Percentiles rank a stretch among this genome's conserved stretches.
phyloP scores from a whole-genome alignment of 2,113 vertebrate species.

The Stigmatopora nigra region DNA sequence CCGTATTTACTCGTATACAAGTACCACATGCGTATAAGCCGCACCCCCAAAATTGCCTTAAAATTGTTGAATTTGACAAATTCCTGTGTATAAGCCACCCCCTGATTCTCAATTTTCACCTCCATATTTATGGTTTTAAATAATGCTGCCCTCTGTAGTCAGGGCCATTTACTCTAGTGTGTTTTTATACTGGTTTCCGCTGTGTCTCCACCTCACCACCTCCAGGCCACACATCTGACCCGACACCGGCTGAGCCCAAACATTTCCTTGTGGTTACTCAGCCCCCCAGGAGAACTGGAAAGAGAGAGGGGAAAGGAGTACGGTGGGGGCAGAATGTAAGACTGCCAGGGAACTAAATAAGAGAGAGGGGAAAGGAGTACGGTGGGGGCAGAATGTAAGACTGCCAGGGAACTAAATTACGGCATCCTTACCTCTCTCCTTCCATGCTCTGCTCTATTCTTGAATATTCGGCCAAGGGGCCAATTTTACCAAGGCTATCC shows the following conservation, averaged over 20 bases:
- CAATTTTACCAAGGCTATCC: constrained; percentile 55
- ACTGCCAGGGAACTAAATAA: constrained; percentile 55
- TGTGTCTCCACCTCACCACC: constrained; percentile 64
- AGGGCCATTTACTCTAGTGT: constrained; percentile 51
- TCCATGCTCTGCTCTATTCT: constrained; percentile 51
- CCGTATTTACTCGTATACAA: too few relatives aligned
- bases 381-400: constrained; percentile 46
- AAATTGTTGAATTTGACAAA: too few relatives aligned
- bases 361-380: constrained; percentile 28
- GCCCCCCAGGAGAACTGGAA: constrained; percentile 56
- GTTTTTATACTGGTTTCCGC: constrained; percentile 64
- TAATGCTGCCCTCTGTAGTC: constrained; percentile 46
- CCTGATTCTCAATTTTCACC: too few relatives aligned
- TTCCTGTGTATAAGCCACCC: too few relatives aligned
- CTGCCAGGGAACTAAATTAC: constrained; percentile 58
- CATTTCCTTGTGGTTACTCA: constrained; percentile 69
- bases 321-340: constrained; percentile 44
- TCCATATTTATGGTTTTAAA: too few relatives aligned
- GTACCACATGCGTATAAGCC: too few relatives aligned
- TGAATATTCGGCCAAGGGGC: constrained; percentile 57
- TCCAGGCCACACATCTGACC: constrained; percentile 67
- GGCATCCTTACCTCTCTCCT: constrained; percentile 51
- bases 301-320: constrained; percentile 28
- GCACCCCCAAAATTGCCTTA: too few relatives aligned
- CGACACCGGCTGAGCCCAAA: constrained; percentile 58